Conservation (phyloP, 2,888 invertebrate species). For the Muschampia plurimacula region DNA sequence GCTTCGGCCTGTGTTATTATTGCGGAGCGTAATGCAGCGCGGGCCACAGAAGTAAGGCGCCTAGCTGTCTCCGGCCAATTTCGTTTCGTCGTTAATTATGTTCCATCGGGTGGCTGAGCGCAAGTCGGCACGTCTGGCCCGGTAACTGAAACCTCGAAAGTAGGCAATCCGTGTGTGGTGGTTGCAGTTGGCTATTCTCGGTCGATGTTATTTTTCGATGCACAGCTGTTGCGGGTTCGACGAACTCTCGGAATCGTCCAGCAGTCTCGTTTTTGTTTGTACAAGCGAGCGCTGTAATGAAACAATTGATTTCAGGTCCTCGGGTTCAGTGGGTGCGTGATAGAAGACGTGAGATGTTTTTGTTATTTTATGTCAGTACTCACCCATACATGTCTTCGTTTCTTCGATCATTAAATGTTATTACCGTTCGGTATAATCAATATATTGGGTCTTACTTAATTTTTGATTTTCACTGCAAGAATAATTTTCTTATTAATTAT, state of each 20-base stretch:
- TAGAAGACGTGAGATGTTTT: slow-evolving; percentile 34
- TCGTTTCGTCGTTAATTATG: slow-evolving; percentile 78
- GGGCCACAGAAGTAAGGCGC: slow-evolving; percentile 77
- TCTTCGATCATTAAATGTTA: slow-evolving; percentile 15
- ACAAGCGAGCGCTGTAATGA: slow-evolving; percentile 52
- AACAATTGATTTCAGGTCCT: slow-evolving; percentile 48
- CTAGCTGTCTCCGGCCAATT: slow-evolving; percentile 82
- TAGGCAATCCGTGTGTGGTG: slow-evolving; percentile 62
- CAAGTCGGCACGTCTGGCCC: slow-evolving; percentile 69
- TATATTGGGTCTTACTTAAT: slow-evolving; percentile 14
- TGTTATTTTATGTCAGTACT: slow-evolving; percentile 17
- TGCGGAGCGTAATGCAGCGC: slow-evolving; percentile 72
- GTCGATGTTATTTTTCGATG: slow-evolving; percentile 58
- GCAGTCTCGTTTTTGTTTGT: slow-evolving; percentile 53
- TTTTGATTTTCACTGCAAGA: neutral
- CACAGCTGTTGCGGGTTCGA: slow-evolving; percentile 61
- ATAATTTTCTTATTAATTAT: neutral
- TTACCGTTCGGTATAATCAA: slow-evolving; percentile 4
- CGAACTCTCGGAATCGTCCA: slow-evolving; percentile 46
- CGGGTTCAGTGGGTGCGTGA: slow-evolving; percentile 42
- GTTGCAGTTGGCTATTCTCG: slow-evolving; percentile 54
- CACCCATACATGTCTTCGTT: slow-evolving; percentile 2
- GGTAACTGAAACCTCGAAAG: slow-evolving; percentile 67
- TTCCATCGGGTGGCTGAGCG: slow-evolving; percentile 62
- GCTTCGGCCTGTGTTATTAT: slow-evolving; percentile 71